These are phyloP conservation scores for Heliothis virescens DNA, from an alignment of 1,140 invertebrate genomes.

Conservation along the genomic window DNA sequence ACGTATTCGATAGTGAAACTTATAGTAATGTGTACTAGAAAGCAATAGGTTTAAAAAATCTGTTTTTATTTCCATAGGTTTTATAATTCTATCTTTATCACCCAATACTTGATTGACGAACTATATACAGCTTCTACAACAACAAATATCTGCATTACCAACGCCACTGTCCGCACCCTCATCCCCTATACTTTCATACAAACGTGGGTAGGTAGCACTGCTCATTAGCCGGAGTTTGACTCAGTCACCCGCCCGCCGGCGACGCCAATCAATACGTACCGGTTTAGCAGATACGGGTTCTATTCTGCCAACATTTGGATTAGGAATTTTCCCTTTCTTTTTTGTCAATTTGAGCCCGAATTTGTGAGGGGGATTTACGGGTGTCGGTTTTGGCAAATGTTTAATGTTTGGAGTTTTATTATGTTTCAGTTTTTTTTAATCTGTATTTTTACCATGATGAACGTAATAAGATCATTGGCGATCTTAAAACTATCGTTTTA, in stretches of 20 bases:
- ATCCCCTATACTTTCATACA: not conserved
- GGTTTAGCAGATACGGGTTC: constrained; percentile 31
- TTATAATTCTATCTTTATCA: too few species aligned
- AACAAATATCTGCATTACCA: not conserved
- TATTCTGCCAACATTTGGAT: constrained; percentile 27
- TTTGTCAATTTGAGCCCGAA: constrained; percentile 27
- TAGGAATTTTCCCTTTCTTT: constrained; percentile 13
- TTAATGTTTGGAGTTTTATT: not conserved
- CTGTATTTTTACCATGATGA: too few species aligned
- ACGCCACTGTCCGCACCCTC: not conserved
- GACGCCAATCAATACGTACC: constrained; percentile 41
- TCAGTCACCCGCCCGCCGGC: constrained; percentile 33
- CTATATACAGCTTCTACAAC: not conserved
- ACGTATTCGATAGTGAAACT: too few species aligned
- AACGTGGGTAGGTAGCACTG: constrained; percentile 9
- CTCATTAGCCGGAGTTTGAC: constrained; percentile 49
- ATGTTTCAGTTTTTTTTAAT: too few species aligned
- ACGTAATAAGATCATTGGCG: not conserved
- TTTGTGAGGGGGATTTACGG: constrained; percentile 1
- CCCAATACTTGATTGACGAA: too few species aligned
- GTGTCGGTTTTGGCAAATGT: not conserved
- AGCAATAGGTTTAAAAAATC: too few species aligned
- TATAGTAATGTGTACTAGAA: too few species aligned
- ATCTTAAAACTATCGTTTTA: not conserved
- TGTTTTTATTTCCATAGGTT: too few species aligned